Conservation (phyloP, 2,113 vertebrate species). For the Tretioscincus oriximinensis region DNA sequence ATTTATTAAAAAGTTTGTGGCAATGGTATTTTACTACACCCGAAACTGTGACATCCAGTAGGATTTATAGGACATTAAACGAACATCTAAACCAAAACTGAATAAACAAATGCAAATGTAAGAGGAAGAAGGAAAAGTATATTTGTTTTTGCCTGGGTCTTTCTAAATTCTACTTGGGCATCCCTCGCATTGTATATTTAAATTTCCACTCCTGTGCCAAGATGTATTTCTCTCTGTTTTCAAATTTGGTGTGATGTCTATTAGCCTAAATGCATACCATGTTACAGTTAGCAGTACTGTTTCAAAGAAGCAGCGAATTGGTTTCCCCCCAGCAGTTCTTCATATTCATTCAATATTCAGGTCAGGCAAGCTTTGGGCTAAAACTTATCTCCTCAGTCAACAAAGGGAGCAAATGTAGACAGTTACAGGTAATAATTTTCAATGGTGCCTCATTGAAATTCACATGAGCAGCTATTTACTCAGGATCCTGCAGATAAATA, state of each 20-base stretch:
- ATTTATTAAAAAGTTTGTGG: no score
- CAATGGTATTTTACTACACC: no score
- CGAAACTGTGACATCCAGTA: no score
- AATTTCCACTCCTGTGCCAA: rapidly evolving
- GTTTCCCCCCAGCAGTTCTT: neutral
- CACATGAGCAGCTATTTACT: neutral
- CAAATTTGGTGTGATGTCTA: conserved; percentile 12
- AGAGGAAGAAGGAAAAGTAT: no score
- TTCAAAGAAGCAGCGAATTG: neutral
- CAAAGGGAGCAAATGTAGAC: conserved; percentile 16
- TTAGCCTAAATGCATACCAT: neutral
- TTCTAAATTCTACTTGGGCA: neutral
- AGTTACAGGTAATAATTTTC: conserved; percentile 10
- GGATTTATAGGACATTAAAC: no score
- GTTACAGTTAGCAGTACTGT: neutral
- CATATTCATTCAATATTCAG: conserved; percentile 4
- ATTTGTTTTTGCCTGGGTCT: no score
- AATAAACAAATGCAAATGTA: no score
- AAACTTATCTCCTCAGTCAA: conserved; percentile 16
- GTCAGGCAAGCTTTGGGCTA: neutral
- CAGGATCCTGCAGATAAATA: neutral
- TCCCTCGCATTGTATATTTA: neutral
- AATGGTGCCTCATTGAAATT: neutral
- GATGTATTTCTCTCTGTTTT: neutral
- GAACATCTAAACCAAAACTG: no score